Evolutionary conservation across 2,888 invertebrate species (phyloP).

Genomic region (Pachydiplax longipennis): DNA sequence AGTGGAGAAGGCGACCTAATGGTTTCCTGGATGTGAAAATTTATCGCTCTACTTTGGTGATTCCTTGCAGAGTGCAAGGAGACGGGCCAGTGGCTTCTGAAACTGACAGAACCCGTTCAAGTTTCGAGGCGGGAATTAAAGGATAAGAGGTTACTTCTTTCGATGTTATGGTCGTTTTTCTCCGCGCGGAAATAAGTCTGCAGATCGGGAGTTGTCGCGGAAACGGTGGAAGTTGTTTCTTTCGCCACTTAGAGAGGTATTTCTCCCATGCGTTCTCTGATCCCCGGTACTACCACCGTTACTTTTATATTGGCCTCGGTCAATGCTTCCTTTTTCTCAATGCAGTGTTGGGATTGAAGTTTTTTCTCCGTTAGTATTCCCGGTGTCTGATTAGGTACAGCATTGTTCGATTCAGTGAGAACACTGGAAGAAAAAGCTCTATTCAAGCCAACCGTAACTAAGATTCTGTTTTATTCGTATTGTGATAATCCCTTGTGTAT

Average conservation of each 20-base stretch:
- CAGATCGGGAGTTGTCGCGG: not conserved
- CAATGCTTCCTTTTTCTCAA: not conserved
- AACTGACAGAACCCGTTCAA: not conserved
- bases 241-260: not conserved
- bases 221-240: not conserved
- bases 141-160: not conserved
- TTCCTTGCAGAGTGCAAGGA: not conserved
- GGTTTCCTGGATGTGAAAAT: not conserved
- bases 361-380: too few relatives aligned
- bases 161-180: not conserved
- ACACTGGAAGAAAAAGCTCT: too few relatives aligned
- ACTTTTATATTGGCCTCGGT: not conserved
- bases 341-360: too few relatives aligned
- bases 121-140: not conserved
- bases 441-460: too few relatives aligned
- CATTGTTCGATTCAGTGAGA: too few relatives aligned
- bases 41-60: not conserved
- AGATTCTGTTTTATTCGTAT: too few relatives aligned
- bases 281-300: not conserved
- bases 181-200: not conserved
- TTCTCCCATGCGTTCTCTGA: not conserved
- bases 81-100: not conserved
- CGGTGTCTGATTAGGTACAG: too few relatives aligned
- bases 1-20: not conserved
- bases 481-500: too few relatives aligned